Base-by-base conservation (phyloP, 1,140 invertebrate genomes). In the Cotesia typhae region DNA sequence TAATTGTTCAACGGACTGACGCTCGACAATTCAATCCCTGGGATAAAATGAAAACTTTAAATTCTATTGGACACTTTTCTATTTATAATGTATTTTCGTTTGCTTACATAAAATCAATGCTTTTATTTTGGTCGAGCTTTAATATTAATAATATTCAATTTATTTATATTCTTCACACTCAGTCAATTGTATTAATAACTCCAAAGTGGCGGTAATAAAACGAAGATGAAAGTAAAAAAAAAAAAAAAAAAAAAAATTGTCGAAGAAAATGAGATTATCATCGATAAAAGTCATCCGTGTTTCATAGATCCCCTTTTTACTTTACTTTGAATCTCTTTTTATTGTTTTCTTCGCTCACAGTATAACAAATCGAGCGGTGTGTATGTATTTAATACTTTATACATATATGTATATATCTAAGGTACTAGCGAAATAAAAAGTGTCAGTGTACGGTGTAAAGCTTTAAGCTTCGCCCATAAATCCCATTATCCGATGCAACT, bases 401-500 rank as follows among this genome's bases (percentile, higher is more conserved):
- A 59, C 37, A 7, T 60, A 59, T 17, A 57, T 52, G 14, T 35
- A 17, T 28, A 20, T 60, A 63, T 20, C 36, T 9, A 28, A 57
- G 17, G 53, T 83, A 85, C 85, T 77, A 83, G 72, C 80, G 82
- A 85, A 66, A 68, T 72, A 73, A 71, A 71, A 71, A 71, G 63
- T 36, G 70, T 75, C 81, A 80, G 76, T 76, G 82, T 81, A 82
- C 81, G 80, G 77, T 76, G 82, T 81, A 82, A 86, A 85, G 60
- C 72, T 81, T 51, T 68, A 28, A 80, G 78, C 41, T 47, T 47
- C 41, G 41, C 10, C 41, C 41, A 10, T 84, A 78, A 85, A 86
- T 85, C 85, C 80, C 79, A 82, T 87, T 87, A 86, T 81, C 65
- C 70, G 65, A 73, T 82, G 80, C 76, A 83, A 84, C 84, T 86